Percentiles rank a stretch among this genome's conserved stretches.
Evolutionary conservation across 2,797 vertebrate genomes (phyloP).

Genomic region (Bradypus variegatus): DNA sequence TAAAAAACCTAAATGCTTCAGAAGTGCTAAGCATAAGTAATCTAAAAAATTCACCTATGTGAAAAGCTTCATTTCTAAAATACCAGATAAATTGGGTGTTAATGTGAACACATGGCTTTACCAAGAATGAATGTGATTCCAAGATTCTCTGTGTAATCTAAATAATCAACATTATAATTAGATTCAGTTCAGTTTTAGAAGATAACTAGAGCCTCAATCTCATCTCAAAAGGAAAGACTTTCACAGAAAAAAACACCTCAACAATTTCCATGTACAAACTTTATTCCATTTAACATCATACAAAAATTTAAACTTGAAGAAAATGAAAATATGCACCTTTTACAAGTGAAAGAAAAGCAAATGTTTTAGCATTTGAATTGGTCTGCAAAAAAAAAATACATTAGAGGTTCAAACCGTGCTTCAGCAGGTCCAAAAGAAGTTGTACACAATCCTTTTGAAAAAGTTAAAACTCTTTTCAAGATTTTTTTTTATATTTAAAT

Average conservation of each 20-base stretch:
- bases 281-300: constrained; percentile 73
- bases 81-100: neutral
- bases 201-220: neutral
- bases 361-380: constrained; percentile 62
- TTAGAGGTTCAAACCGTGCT: constrained; percentile 69
- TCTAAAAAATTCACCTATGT: constrained; percentile 1
- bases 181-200: constrained; percentile 14
- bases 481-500: constrained; percentile 61
- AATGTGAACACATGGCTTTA: neutral
- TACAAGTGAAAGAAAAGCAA: constrained; percentile 58
- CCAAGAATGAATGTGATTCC: neutral
- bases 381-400: constrained; percentile 61
- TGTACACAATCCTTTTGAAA: constrained; percentile 54
- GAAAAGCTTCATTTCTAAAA: constrained; percentile 28
- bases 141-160: constrained; percentile 15
- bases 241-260: neutral
- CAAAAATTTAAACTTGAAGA: constrained; percentile 71
- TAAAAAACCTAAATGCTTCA: constrained; percentile 23
- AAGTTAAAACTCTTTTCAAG: constrained; percentile 60
- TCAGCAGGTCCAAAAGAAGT: constrained; percentile 63
- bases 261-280: constrained; percentile 69
- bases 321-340: constrained; percentile 63
- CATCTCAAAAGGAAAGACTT: constrained; percentile 27
- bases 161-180: constrained; percentile 29
- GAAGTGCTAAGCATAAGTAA: constrained; percentile 26